phyloP scores from a whole-genome alignment of 2,888 invertebrate species.

The Myathropa florea region DNA sequence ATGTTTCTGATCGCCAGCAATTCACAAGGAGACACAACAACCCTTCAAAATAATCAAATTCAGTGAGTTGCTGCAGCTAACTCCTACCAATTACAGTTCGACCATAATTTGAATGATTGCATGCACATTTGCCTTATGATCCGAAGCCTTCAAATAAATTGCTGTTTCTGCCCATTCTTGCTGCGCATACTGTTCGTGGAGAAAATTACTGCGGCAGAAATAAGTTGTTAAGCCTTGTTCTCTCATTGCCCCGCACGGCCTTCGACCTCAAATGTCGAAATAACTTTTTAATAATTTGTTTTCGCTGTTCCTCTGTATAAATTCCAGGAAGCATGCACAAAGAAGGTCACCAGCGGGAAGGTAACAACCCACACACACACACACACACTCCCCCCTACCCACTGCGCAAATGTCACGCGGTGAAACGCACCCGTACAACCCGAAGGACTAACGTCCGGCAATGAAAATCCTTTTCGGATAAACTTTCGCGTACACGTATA shows the following conservation, averaged over 20 bases:
- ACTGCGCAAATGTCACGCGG: conserved; percentile 7
- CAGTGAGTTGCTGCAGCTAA: too few species aligned
- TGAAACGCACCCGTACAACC: not conserved
- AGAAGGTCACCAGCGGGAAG: not conserved
- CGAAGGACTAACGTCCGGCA: not conserved
- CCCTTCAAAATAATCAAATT: too few species aligned
- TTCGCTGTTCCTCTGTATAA: conserved; percentile 5
- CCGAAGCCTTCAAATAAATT: not conserved
- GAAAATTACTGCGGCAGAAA: conserved; percentile 17
- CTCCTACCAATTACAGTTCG: too few species aligned
- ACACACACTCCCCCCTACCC: not conserved
- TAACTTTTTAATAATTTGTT: conserved; percentile 40
- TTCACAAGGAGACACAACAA: not conserved
- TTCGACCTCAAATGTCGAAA: conserved; percentile 41
- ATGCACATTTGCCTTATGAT: not conserved
- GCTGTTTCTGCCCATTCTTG: not conserved
- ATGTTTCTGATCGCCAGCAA: too few species aligned
- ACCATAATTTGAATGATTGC: not conserved
- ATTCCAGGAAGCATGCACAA: conserved; percentile 8
- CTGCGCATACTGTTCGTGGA: not conserved
- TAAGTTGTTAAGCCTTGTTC: conserved; percentile 1
- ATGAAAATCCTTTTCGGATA: conserved; percentile 25
- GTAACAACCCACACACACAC: not conserved
- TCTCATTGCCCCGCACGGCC: not conserved
- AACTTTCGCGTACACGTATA: conserved; percentile 39